Base-by-base conservation (phyloP, 64 coral and sea anemone genomes). In the Porites australiensis region DNA sequence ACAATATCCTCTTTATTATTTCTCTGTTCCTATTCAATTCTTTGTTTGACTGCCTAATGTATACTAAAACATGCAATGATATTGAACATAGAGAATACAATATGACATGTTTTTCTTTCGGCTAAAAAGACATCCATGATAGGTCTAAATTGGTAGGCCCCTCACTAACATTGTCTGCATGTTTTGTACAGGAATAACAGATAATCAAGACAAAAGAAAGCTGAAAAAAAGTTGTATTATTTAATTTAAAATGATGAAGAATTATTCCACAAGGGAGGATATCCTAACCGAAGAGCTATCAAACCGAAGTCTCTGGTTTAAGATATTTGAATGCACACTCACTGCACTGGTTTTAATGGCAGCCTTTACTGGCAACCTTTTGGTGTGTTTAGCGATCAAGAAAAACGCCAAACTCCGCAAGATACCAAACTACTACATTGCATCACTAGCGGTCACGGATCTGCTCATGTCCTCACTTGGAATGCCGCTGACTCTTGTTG, bases 381-480 rank as follows among this genome's bases (percentile, higher is more conserved):
- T 93, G 52, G 85, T 93, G 48, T 87, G 63, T 13, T 81, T 62
- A 67, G 86, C 86, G 3, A 63, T 93, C 5, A 64, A 19, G 14
- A 93, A 50, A 49, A 88, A 88, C 83, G 37, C 62, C 8, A 86
- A 68, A 15, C 85, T 93, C 21, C 92, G 75, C 18, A 93, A 85
- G 9, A 88, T 68, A 22, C 83, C 85, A 15, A 93, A 93, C 75
- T 93, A 93, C 52, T 93, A 88, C 85, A 86, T 93, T 46, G 62
- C 77, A n/a, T 93, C 92, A 12, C 44, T 93, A 44, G 85, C 92
- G 19, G 50, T 70, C 3, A 60, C 92, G 16, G 92, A 93, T 15
- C 67, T 93, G 44, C 58, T 93, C 15, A 93, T 88, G 92, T 84
- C 83, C 2, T 62, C 77, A 2, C 46, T 81, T 18, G 83, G 70